These are phyloP conservation scores for Mobula birostris DNA, from an alignment of 2,113 vertebrate genomes.

Conservation along the genomic window DNA sequence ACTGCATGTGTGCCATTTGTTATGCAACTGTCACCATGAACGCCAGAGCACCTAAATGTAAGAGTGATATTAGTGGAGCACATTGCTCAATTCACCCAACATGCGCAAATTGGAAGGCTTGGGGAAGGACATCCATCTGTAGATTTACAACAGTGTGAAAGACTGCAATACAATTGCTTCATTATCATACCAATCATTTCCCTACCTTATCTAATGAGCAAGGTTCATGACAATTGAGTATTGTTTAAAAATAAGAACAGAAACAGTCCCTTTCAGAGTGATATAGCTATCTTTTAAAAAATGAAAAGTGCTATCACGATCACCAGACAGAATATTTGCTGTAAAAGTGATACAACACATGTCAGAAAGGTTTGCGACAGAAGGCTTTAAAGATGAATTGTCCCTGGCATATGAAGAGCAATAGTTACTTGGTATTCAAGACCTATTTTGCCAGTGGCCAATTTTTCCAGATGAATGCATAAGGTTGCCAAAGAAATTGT, in stretches of 20 bases:
- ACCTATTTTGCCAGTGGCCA: not conserved
- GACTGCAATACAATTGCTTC: not conserved
- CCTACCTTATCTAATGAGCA: not conserved
- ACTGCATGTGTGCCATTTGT: not conserved
- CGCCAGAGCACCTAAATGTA: not conserved
- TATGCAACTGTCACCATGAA: not conserved
- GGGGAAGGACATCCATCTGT: not conserved
- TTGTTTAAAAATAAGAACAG: not conserved
- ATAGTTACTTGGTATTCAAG: not conserved
- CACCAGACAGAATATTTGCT: not conserved
- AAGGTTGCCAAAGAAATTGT: conserved; percentile 26
- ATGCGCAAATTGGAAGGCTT: not conserved
- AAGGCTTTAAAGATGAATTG: not conserved
- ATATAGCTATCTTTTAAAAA: not conserved
- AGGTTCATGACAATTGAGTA: not conserved
- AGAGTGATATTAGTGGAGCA: not conserved
- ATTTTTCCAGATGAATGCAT: not conserved
- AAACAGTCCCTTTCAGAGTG: not conserved
- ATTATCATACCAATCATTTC: not conserved
- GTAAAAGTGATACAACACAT: not conserved
- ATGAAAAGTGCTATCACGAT: not conserved
- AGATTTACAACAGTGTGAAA: not conserved
- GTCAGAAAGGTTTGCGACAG: not conserved
- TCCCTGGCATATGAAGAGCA: no score
- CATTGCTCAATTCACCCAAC: not conserved